Conservation (phyloP, 2,888 invertebrate species). For the Gymnosoma rotundatum region DNA sequence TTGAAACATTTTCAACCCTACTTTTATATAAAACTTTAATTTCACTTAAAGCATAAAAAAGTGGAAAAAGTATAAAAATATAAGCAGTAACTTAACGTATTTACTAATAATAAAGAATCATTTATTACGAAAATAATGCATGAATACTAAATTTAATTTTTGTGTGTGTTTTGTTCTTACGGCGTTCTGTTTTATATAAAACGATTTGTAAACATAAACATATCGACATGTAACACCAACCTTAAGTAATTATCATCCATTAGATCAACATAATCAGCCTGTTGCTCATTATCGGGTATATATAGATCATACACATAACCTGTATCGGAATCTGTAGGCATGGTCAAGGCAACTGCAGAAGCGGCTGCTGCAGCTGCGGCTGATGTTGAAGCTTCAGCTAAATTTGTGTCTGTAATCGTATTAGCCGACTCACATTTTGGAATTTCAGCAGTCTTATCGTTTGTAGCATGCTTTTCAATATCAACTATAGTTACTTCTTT, state of each 20-base stretch:
- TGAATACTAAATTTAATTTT: conserved; percentile 17
- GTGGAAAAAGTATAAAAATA: background rate
- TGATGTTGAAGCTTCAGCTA: conserved; percentile 51
- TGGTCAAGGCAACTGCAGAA: conserved; percentile 22
- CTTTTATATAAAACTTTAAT: background rate
- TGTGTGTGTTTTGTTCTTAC: conserved; percentile 3
- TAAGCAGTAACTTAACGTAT: conserved; percentile 19
- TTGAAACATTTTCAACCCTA: background rate
- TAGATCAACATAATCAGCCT: conserved; percentile 82
- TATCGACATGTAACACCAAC: conserved; percentile 82
- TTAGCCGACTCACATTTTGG: conserved; percentile 20
- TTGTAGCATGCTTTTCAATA: conserved; percentile 82
- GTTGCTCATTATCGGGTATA: conserved; percentile 83
- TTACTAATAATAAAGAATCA: conserved; percentile 12
- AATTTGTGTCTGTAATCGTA: background rate
- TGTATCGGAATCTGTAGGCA: conserved; percentile 78
- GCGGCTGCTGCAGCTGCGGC: conserved; percentile 53
- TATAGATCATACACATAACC: conserved; percentile 86
- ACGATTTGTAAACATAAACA: conserved; percentile 79
- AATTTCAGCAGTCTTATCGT: conserved; percentile 50
- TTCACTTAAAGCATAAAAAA: background rate
- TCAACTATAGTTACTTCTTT: conserved; percentile 84
- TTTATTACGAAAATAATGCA: conserved; percentile 3
- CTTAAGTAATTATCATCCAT: conserved; percentile 81
- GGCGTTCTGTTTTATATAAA: conserved; percentile 76